phyloP scores from a whole-genome alignment of 2,888 invertebrate genomes.

The Chrysomela aeneicollis region DNA sequence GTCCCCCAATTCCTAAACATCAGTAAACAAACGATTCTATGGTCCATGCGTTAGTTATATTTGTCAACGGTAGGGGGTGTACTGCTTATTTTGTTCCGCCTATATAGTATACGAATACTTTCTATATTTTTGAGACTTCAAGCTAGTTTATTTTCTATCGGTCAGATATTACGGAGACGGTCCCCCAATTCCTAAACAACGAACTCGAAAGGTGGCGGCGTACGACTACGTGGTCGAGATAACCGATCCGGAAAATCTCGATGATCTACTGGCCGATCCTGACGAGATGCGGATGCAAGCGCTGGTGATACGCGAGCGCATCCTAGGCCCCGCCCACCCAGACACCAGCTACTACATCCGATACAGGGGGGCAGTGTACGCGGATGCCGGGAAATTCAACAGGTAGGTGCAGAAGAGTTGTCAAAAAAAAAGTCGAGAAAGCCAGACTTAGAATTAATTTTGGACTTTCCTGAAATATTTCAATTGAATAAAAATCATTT shows the following conservation, averaged over 20 bases:
- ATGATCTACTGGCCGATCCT: slow-evolving; percentile 89
- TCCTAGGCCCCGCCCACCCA: slow-evolving; percentile 91
- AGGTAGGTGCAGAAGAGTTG: slow-evolving; percentile 61
- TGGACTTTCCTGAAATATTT: too few species aligned
- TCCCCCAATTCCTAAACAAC: slow-evolving; percentile 76
- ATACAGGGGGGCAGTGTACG: slow-evolving; percentile 77
- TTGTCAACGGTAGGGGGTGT: too few species aligned
- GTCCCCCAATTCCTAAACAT: slow-evolving; percentile 76
- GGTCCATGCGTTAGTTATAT: too few species aligned
- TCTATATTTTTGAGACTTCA: too few species aligned
- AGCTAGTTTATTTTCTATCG: slow-evolving; percentile 7
- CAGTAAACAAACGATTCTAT: too few species aligned
- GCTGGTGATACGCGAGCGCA: slow-evolving; percentile 89
- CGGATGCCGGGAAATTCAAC: slow-evolving; percentile 90
- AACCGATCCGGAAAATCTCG: slow-evolving; percentile 77
- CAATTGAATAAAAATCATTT: too few species aligned
- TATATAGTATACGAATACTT: too few species aligned
- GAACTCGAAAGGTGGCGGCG: slow-evolving; percentile 76
- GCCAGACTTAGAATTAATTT: too few species aligned
- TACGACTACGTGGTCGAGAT: slow-evolving; percentile 91
- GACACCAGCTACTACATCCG: slow-evolving; percentile 97
- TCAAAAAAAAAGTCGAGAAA: not conserved
- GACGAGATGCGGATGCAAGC: slow-evolving; percentile 98
- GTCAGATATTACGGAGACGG: slow-evolving; percentile 63
- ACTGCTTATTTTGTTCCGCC: too few species aligned